Conservation (phyloP, 2,888 invertebrate genomes). For the Timandra comae region DNA sequence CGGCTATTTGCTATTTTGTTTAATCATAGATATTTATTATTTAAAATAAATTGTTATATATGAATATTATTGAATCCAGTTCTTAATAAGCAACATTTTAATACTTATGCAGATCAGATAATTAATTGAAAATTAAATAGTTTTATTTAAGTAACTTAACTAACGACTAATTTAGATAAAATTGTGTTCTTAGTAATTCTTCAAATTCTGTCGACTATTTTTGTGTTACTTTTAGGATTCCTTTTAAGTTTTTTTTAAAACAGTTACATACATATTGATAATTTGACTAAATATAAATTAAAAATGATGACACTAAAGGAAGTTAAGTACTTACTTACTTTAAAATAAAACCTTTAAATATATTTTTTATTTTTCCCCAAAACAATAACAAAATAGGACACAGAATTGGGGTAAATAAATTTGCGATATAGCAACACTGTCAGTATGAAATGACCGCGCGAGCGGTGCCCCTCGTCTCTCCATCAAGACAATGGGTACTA, state of each 20-base stretch:
- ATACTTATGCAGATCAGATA: too few species aligned
- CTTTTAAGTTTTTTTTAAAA: not conserved
- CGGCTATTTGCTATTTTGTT: too few species aligned
- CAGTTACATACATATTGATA: not conserved
- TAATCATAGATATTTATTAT: slow-evolving; percentile 4
- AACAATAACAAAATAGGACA: too few species aligned
- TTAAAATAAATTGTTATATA: not conserved
- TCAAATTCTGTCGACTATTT: not conserved
- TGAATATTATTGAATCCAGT: not conserved
- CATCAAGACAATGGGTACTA: slow-evolving; percentile 43
- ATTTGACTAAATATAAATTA: not conserved
- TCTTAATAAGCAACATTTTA: not conserved
- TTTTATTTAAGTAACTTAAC: too few species aligned
- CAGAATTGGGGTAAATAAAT: slow-evolving; percentile 18
- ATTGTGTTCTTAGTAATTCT: not conserved
- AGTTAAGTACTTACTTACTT: slow-evolving; percentile 10
- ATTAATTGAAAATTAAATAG: too few species aligned
- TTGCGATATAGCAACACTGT: slow-evolving; percentile 33
- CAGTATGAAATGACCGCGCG: slow-evolving; percentile 49
- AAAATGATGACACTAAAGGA: slow-evolving; percentile 7
- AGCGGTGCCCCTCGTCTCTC: slow-evolving; percentile 36
- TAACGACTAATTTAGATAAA: too few species aligned
- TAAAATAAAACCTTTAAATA: too few species aligned
- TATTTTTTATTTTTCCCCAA: too few species aligned
- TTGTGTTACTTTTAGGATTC: not conserved